phyloP scores from a whole-genome alignment of 2,113 vertebrate genomes.

The Apus apus region DNA sequence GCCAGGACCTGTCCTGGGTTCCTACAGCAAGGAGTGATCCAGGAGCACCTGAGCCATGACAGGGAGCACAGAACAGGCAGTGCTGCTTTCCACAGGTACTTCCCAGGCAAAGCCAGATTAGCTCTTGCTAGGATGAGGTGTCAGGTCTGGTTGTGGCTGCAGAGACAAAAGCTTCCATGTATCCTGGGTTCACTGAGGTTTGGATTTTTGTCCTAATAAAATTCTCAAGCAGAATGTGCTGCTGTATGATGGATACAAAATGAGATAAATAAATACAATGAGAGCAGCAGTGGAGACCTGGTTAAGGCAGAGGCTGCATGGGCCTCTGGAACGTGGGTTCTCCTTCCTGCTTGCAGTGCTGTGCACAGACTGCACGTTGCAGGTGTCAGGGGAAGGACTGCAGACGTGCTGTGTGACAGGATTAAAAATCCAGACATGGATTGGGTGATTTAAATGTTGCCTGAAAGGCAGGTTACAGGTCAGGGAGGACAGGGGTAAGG shows the following conservation, averaged over 20 bases:
- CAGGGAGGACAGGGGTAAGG: neutral
- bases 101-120: neutral
- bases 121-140: neutral
- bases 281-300: neutral
- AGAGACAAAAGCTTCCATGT: neutral
- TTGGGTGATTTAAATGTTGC: neutral
- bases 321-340: neutral
- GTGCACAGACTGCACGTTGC: neutral
- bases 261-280: neutral
- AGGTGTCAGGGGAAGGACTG: neutral
- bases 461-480: neutral
- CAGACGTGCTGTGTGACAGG: rapidly evolving
- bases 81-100: neutral
- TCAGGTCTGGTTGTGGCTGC: neutral
- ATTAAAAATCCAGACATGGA: neutral
- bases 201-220: neutral
- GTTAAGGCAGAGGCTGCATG: neutral
- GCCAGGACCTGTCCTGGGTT: neutral
- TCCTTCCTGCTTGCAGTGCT: neutral
- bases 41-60: neutral
- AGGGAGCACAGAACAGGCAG: rapidly evolving
- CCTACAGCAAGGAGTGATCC: neutral
- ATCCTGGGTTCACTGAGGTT: neutral
- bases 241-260: rapidly evolving
- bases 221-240: neutral